Percentiles rank a stretch among this genome's conserved stretches.
phyloP scores from a whole-genome alignment of 2,888 invertebrate species.

The Osedax frankpressi region DNA sequence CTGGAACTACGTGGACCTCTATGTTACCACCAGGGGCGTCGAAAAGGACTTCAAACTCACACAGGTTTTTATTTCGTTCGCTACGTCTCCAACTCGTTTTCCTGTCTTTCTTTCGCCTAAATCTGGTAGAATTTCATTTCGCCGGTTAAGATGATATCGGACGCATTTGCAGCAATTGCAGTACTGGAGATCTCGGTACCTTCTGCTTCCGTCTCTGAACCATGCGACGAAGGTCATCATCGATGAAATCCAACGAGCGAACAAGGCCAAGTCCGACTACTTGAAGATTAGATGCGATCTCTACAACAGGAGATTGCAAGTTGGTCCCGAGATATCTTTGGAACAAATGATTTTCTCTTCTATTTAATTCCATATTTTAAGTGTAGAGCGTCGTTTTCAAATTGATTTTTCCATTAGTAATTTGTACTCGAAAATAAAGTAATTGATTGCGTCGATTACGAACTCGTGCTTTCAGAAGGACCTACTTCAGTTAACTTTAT shows the following conservation, averaged over 20 bases:
- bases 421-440: no score
- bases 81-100: no score
- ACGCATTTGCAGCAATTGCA: constrained; percentile 57
- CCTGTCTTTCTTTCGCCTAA: no score
- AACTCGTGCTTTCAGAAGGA: neutral
- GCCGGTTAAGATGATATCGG: no score
- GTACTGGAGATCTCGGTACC: constrained; percentile 80
- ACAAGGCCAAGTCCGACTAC: neutral
- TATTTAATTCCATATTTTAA: no score
- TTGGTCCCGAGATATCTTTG: no score
- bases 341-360: no score
- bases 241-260: constrained; percentile 29
- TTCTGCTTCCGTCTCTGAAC: constrained; percentile 69
- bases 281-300: neutral
- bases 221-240: constrained; percentile 57
- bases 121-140: no score
- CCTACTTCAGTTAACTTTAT: constrained; percentile 32
- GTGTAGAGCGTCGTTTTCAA: no score
- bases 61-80: no score
- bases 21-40: constrained; percentile 75
- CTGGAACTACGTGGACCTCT: constrained; percentile 95
- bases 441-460: no score
- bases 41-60: constrained; percentile 69
- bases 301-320: neutral
- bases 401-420: no score